These are phyloP conservation scores for Prenolepis imparis DNA, from an alignment of 2,888 invertebrate genomes.

Conservation along the genomic window DNA sequence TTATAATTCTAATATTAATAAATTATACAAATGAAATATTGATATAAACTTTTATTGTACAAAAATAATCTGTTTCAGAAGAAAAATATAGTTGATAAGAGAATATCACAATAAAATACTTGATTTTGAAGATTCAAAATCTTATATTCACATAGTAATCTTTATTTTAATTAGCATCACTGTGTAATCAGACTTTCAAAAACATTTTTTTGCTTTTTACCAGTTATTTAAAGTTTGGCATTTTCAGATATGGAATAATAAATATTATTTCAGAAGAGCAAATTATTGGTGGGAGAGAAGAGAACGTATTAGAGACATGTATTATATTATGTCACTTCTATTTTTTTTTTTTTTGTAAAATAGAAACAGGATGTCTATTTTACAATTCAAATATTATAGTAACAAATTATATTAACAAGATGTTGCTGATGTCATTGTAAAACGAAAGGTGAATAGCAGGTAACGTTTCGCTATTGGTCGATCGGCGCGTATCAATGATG, in stretches of 20 bases:
- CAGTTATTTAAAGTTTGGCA: background rate
- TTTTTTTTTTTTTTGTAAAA: background rate
- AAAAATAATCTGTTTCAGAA: background rate
- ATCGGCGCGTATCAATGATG: background rate
- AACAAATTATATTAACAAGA: background rate
- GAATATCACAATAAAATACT: background rate
- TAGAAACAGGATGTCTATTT: background rate
- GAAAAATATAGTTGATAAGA: background rate
- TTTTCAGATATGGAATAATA: too few species aligned
- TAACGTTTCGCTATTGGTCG: background rate
- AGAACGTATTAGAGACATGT: too few species aligned
- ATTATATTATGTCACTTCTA: background rate
- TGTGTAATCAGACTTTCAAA: background rate
- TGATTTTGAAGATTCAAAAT: background rate
- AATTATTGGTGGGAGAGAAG: background rate
- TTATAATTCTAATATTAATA: background rate
- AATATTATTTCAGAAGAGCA: background rate
- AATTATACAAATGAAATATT: too few species aligned
- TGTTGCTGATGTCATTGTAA: background rate
- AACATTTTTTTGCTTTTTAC: background rate
- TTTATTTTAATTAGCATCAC: background rate
- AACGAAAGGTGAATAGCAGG: background rate
- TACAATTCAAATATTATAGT: background rate
- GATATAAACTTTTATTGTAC: background rate
- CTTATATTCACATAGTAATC: background rate